These are phyloP conservation scores for Peucedramus taeniatus DNA, from an alignment of 2,113 vertebrate species.

Conservation along the genomic window DNA sequence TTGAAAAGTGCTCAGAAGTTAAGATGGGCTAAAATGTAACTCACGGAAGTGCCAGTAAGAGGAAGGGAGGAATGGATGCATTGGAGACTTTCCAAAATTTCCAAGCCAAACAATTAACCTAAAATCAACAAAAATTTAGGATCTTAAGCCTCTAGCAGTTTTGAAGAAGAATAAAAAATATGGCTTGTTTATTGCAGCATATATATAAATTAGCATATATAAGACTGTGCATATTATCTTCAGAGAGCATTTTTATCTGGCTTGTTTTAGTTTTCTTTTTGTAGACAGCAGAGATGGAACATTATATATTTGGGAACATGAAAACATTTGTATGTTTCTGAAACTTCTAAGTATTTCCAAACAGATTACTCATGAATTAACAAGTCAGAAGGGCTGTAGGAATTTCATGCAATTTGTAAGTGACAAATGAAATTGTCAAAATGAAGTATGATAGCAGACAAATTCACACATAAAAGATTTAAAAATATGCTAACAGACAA, in stretches of 20 bases:
- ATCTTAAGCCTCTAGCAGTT: not conserved
- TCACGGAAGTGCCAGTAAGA: slow-evolving; percentile 77
- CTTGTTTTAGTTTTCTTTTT: not conserved
- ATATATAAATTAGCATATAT: not conserved
- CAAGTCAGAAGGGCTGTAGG: not conserved
- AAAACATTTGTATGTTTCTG: not conserved
- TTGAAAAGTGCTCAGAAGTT: not conserved
- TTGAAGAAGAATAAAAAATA: not conserved
- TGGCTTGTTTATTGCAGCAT: not conserved
- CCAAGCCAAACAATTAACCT: slow-evolving; percentile 82
- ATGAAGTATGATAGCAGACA: not conserved
- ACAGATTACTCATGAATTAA: not conserved
- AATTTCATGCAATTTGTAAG: not conserved
- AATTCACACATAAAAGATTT: not conserved
- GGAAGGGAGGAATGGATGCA: slow-evolving; percentile 64
- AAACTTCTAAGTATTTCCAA: not conserved
- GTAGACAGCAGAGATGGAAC: not conserved
- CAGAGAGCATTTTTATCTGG: not conserved
- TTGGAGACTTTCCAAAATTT: slow-evolving; percentile 74
- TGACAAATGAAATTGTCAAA: not conserved
- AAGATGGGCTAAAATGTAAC: not conserved
- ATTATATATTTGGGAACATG: not conserved
- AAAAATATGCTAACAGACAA: not conserved
- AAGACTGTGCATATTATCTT: not conserved
- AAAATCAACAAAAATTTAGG: slow-evolving; percentile 12